Evolutionary conservation across 2,888 invertebrate species (phyloP).

Genomic region (Syrista parreyssii): DNA sequence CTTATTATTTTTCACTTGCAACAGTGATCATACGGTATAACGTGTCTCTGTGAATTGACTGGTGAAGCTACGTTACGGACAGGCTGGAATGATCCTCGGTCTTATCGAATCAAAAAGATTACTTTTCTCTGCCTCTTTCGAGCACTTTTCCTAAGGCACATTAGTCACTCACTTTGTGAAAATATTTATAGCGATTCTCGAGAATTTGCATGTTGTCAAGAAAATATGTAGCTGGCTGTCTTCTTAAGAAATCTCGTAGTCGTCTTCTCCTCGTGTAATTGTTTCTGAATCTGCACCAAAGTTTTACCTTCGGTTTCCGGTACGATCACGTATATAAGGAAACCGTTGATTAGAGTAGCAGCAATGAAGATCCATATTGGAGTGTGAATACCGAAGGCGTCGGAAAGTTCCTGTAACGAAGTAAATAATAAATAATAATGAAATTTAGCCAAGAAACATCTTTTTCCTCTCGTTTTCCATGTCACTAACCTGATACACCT

Average conservation of each 20-base stretch:
- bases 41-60: not conserved
- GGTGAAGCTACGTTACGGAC: not conserved
- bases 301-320: conserved; percentile 64
- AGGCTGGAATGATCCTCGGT: not conserved
- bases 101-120: not conserved
- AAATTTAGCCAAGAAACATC: not conserved
- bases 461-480: not conserved
- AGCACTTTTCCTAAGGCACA: not conserved
- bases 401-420: conserved; percentile 46
- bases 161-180: not conserved
- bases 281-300: conserved; percentile 58
- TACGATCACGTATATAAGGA: conserved; percentile 56
- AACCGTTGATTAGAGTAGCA: conserved; percentile 54
- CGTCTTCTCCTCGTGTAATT: conserved; percentile 36
- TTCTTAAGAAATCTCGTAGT: conserved; percentile 15
- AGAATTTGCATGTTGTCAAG: not conserved
- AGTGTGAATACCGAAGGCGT: conserved; percentile 49
- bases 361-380: conserved; percentile 55
- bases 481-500: conserved; percentile 57
- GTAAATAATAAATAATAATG: not conserved
- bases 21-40: not conserved
- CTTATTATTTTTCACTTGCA: not conserved
- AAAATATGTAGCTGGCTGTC: conserved; percentile 12
- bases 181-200: not conserved
- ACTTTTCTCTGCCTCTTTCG: not conserved